A percentile compares a stretch with the other conserved stretches of the same genome.
Evolutionary conservation across 2,797 vertebrate genomes (phyloP).

Genomic region (Mus minutoides): DNA sequence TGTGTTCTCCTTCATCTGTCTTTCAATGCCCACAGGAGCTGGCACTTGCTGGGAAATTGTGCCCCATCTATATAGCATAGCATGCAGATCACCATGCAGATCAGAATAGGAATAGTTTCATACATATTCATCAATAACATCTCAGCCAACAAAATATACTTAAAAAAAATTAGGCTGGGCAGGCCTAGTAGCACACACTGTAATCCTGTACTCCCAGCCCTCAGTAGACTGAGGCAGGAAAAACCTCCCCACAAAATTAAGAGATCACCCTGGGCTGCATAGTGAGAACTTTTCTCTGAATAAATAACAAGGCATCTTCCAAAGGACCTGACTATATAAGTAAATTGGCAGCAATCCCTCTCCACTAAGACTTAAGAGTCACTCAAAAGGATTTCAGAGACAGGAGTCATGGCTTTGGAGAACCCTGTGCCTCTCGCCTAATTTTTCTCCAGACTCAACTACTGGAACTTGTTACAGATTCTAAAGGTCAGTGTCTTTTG

Average conservation of each 20-base stretch:
- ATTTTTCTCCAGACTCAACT: neutral
- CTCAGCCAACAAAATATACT: slow-evolving; percentile 68
- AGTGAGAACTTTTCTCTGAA: neutral
- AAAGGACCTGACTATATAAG: neutral
- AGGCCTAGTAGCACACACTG: neutral
- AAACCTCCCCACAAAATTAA: neutral
- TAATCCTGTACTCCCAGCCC: neutral
- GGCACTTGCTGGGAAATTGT: slow-evolving; percentile 70
- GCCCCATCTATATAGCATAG: slow-evolving; percentile 1
- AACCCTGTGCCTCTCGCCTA: neutral
- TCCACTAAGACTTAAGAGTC: slow-evolving; percentile 21
- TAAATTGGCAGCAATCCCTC: slow-evolving; percentile 48
- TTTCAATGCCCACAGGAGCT: slow-evolving; percentile 35
- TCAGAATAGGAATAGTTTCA: slow-evolving; percentile 80
- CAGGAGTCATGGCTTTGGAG: neutral
- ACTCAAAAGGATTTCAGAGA: neutral
- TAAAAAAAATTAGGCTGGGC: slow-evolving; percentile 2
- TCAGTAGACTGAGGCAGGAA: neutral
- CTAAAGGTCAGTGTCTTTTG: neutral
- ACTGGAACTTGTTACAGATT: neutral
- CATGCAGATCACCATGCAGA: slow-evolving; percentile 41
- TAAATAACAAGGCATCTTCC: neutral
- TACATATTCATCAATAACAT: slow-evolving; percentile 76
- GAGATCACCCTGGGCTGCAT: neutral
- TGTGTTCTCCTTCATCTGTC: slow-evolving; percentile 69